Evolutionary conservation across 2,888 invertebrate species (phyloP), one percentile per base, ranked within the genome.

Genomic region (Miltochrista miniata): DNA sequence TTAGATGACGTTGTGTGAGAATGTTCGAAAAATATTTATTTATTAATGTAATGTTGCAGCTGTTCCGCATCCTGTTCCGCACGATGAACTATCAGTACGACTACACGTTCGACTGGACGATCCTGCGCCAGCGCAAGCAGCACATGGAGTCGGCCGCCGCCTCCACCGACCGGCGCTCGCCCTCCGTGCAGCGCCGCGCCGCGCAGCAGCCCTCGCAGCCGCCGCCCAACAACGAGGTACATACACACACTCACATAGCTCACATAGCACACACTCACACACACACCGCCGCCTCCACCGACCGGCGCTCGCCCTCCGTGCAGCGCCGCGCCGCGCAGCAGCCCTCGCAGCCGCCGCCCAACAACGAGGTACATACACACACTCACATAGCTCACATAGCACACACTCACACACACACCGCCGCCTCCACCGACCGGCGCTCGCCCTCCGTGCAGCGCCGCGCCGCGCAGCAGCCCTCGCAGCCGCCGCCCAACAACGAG

Each of bases 91-190:
- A 99, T 91, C 98, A 98, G 92, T 99, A 98, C 92, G 99, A 99
- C 93, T 99, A 98, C 93, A 97, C 97, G 78, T 99, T 99, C 92
- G 99, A 99, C 93, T 99, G 99, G 99, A 99, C 99, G 76, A 97
- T 99, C 96, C 93, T 99, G 84, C 98, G 99, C 82, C 99, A 99
- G 90, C 98, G 98, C 79, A 89, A 89, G 83, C 90, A 90, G 78
- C 87, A 87, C 77, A 77, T 83, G 79, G 87, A 86, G 78, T 83
- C 76, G 9, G 82, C 76, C 68, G 82, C 81, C 60, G 84, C 84
- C 68, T 70, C 82, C 56, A 73, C 83, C 60, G 87, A 87, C 76
- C 85, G 89, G 15, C 87, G 88, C 81, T 85, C 87, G 72, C 88
- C 90, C 57, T 83, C 85, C 71, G 85, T 83, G 79, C 86, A 85